Conservation (phyloP, 1,140 invertebrate genomes). For the Polypedilum vanderplanki region DNA sequence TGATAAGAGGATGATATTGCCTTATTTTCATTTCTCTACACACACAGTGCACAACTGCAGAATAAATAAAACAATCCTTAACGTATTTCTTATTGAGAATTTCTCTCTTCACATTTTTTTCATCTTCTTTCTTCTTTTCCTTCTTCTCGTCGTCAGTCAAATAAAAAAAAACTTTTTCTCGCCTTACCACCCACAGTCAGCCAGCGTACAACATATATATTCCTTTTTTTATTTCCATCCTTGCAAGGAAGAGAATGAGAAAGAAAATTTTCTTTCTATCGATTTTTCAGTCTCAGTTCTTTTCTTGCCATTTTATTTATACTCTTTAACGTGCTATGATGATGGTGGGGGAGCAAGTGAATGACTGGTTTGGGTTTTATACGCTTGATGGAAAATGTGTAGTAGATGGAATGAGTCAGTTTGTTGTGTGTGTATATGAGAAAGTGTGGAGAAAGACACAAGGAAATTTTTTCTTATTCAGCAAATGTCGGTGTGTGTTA, state of each 20-base stretch:
- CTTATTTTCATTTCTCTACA: background rate
- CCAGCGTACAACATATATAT: too few relatives aligned
- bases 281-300: slow-evolving; percentile 17
- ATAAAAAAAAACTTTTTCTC: background rate
- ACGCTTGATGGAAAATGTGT: too few relatives aligned
- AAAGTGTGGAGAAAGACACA: background rate
- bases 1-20: slow-evolving; percentile 1
- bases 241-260: background rate
- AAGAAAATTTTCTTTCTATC: background rate
- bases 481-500: slow-evolving; percentile 1
- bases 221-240: background rate
- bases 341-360: too few relatives aligned
- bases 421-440: background rate
- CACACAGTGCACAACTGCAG: slow-evolving; percentile 5
- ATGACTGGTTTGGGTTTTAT: too few relatives aligned
- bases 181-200: too few relatives aligned
- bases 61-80: slow-evolving; percentile 28
- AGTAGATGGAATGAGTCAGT: background rate
- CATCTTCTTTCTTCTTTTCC: too few relatives aligned
- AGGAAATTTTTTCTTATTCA: slow-evolving; percentile 16
- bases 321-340: background rate
- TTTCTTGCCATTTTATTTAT: slow-evolving; percentile 9
- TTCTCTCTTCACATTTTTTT: background rate
- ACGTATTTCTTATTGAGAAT: slow-evolving; percentile 24
- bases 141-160: slow-evolving; percentile 21